A percentile compares a stretch with the other conserved stretches of the same genome.
Evolutionary conservation across 1,140 invertebrate species (phyloP).

Genomic region (Protaetia brevitarsis): DNA sequence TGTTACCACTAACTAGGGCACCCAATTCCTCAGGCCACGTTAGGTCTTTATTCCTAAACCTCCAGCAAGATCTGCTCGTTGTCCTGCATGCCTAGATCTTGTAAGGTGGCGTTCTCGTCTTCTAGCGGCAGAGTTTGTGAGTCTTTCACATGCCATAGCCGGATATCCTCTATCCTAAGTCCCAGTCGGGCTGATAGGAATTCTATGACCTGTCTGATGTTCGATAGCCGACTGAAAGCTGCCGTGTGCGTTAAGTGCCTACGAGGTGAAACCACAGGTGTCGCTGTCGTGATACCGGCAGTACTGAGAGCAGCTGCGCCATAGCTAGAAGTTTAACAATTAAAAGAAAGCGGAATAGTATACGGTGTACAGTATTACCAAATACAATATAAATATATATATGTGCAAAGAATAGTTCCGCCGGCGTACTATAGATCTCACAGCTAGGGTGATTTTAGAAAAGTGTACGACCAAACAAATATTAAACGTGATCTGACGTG

Average conservation of each 20-base stretch:
- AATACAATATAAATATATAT: no score
- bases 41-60: constrained; percentile 78
- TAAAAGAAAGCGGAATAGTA: no score
- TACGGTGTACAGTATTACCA: no score
- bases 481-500: no score
- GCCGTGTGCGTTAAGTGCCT: constrained; percentile 72
- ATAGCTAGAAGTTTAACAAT: no score
- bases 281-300: constrained; percentile 41
- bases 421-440: no score
- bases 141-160: constrained; percentile 63
- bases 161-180: constrained; percentile 69
- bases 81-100: constrained; percentile 65
- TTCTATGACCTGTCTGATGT: constrained; percentile 72
- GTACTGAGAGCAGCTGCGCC: constrained; percentile 64
- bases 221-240: constrained; percentile 80
- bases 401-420: no score
- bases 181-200: constrained; percentile 75
- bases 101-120: constrained; percentile 71
- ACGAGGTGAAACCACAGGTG: constrained; percentile 51
- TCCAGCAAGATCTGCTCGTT: constrained; percentile 75
- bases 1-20: constrained; percentile 51
- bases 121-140: constrained; percentile 61
- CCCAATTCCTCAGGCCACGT: constrained; percentile 88
- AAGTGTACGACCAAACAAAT: no score
- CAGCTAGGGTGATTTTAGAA: no score